Evolutionary conservation across 2,113 vertebrate genomes (phyloP), one percentile per base, ranked within the genome.

Genomic region (Onychorhynchus coronatus): DNA sequence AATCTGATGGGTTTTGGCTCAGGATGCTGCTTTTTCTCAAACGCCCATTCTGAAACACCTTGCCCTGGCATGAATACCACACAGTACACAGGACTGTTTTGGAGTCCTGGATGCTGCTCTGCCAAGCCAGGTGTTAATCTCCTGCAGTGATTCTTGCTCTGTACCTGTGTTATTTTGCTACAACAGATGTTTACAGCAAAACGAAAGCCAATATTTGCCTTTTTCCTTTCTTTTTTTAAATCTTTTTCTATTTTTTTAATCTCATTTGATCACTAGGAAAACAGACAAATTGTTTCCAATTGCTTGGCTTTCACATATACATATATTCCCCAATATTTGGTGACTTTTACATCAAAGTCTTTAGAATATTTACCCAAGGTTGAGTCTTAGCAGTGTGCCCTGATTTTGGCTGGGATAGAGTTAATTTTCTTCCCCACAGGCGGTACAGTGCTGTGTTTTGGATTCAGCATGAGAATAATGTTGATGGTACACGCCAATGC

Each of bases 171-270:
- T 56, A 18, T n/a, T 89, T 78, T 63, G 18, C 23, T 50, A 15
- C 8, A 33, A 33, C 15, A 68, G 35, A 56, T 41, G 13, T 31
- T 88, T 76, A 31, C 53, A 79, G 14, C 12, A 56, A 73, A 12
- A 59, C 0, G 56, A 14, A 52, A 56, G 4, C 7, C 79, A 75
- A 52, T 65, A 5, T 52, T 75, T 66, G 7, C 6, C 19, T 20
- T 67, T 31, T 20, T 0, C 2, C 3, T 2, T 19, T 7, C 12
- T 4, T 46, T 44, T 20, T 3, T 14, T 4, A n/a, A n/a, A 41
- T 20, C 24, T 9, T 19, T 53, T 14, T 22, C 7, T 27, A 17
- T 9, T 28, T 27, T 15, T 49, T 62, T 39, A 20, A 37, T n/a
- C 25, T 73, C 4, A 22, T 76, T 84, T 16, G 3, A 39, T 53